Percentiles rank a stretch among this genome's conserved stretches.
Evolutionary conservation across 2,888 invertebrate genomes (phyloP).

Genomic region (Diarsia mendica): DNA sequence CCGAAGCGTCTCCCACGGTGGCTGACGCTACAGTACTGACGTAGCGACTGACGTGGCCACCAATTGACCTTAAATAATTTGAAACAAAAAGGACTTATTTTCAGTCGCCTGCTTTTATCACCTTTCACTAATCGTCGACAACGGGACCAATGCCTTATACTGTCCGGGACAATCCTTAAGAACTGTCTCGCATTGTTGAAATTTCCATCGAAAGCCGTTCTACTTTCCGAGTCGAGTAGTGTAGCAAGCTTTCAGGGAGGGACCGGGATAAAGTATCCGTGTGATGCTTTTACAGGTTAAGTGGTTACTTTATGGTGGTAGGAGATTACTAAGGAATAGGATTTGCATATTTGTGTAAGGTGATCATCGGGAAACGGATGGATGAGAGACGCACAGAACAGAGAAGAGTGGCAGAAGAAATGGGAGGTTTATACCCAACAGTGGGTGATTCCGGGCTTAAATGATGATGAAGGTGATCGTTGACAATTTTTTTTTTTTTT

Average conservation of each 20-base stretch:
- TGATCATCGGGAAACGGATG: no score
- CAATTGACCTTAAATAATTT: not conserved
- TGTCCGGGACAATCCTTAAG: slow-evolving; percentile 60
- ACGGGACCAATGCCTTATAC: slow-evolving; percentile 32
- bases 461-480: no score
- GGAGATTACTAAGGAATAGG: not conserved
- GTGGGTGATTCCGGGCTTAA: no score
- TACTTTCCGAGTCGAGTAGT: slow-evolving; percentile 60
- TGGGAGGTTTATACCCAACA: no score
- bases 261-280: slow-evolving; percentile 37
- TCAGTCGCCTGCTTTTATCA: not conserved
- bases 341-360: not conserved
- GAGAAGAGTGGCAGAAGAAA: no score
- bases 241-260: slow-evolving; percentile 36
- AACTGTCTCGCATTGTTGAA: slow-evolving; percentile 61
- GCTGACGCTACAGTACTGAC: not conserved
- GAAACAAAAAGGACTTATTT: no score
- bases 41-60: not conserved
- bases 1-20: no score
- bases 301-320: slow-evolving; percentile 5
- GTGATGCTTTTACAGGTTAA: slow-evolving; percentile 31
- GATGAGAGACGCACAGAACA: no score
- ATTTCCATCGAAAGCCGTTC: slow-evolving; percentile 62
- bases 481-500: no score
- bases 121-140: not conserved